Evolutionary conservation across 2,888 invertebrate genomes (phyloP), one percentile per base, ranked within the genome.

Genomic region (Polymixis flavicincta): DNA sequence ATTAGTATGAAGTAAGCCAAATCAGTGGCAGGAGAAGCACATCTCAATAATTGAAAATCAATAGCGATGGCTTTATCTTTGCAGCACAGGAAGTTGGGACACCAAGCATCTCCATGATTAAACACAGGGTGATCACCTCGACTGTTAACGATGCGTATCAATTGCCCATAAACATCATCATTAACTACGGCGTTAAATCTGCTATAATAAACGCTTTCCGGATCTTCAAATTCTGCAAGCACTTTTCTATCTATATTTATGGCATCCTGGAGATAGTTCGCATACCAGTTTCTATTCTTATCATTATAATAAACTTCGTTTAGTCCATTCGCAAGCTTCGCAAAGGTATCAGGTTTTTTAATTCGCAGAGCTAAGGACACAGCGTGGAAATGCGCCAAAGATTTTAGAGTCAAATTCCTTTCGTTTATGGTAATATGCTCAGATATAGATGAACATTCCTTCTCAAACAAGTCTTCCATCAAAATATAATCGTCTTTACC

Each of bases 91-190:
- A 94, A 94, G 68, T 94, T 94, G 0, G 90, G 84, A 64, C 88
- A 87, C 94, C 94, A 94, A 6, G 92, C 90, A 72, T 94, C 94
- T 4, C 94, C 94, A 54, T 94, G 94, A 68, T 90, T 91, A 1
- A 94, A 76, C 0, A 92, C 92, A 6, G 90, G 83, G 61, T 91
- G 79, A 25, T 90, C 83, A 22, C 90, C 89, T 17, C 79, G 74
- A 17, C 80, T 85, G 5, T 82, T 82, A 9, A 84, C 75, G 54
- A 92, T 78, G 17, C 87, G 71, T 13, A 91, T 88, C 7, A 92
- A 57, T 71, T 91, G 88, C 17, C 88, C 88, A 80, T 92, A 94
- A 7, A 90, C 74, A 83, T 93, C 91, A 55, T 85, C 76, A n/a
- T 86, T 81, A 25, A 89, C 61, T 13, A 90, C 4, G 13, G 90